Evolutionary conservation across 2,113 vertebrate species (phyloP).

Genomic region (Chlorodrepanis virens): DNA sequence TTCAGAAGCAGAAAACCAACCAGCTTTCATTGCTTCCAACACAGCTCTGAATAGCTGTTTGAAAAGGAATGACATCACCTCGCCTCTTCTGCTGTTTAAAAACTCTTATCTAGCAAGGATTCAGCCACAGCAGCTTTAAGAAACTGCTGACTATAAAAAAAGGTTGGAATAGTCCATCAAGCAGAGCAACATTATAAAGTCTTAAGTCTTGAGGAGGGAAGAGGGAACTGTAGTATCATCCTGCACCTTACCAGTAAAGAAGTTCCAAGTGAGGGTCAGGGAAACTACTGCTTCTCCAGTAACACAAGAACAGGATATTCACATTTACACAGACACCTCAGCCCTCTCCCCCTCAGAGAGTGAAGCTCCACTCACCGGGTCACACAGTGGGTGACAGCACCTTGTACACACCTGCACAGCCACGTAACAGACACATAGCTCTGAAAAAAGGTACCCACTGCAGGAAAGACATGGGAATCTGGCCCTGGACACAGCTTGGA

Average conservation of each 20-base stretch:
- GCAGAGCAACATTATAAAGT: neutral
- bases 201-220: neutral
- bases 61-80: neutral
- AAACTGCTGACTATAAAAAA: neutral
- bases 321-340: neutral
- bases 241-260: neutral
- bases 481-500: neutral
- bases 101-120: neutral
- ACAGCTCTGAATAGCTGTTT: neutral
- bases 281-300: neutral
- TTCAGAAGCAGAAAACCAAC: neutral
- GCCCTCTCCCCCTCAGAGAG: neutral
- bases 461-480: neutral
- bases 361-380: neutral
- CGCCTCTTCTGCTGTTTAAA: neutral
- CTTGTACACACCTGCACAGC: neutral
- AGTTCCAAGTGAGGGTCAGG: neutral
- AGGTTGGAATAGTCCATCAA: neutral
- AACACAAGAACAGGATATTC: neutral
- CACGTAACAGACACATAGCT: neutral
- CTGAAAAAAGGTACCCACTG: neutral
- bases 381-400: rapidly evolving
- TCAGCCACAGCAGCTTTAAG: neutral
- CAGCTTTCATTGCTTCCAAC: neutral
- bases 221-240: neutral